Conservation (phyloP, 2,888 invertebrate species). For the Parelbella ahira region DNA sequence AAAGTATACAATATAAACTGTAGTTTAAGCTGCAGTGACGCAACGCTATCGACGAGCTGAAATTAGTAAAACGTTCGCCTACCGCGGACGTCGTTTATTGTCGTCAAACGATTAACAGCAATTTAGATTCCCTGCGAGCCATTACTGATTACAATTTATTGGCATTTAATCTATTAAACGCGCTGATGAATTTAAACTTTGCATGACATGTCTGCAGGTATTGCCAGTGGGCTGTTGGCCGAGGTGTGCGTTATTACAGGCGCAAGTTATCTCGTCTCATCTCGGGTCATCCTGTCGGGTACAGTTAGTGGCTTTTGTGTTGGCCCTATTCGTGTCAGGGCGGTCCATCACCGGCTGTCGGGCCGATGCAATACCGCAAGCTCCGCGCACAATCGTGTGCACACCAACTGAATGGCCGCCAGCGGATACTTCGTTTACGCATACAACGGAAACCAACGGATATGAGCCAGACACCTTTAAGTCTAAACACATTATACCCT, state of each 20-base stretch:
- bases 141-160: constrained; percentile 48
- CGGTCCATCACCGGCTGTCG: constrained; percentile 51
- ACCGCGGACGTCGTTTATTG: constrained; percentile 61
- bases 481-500: too few species aligned
- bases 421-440: constrained; percentile 16
- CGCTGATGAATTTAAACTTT: constrained; percentile 37
- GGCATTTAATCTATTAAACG: constrained; percentile 37
- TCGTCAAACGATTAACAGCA: constrained; percentile 49
- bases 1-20: too few species aligned
- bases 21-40: constrained; percentile 49
- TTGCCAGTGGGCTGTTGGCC: constrained; percentile 32
- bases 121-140: constrained; percentile 62
- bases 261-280: constrained; percentile 52
- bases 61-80: constrained; percentile 68
- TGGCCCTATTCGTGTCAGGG: constrained; percentile 61
- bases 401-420: constrained; percentile 4
- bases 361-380: constrained; percentile 47
- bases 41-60: constrained; percentile 54
- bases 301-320: constrained; percentile 66
- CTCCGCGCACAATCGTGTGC: constrained; percentile 32
- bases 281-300: constrained; percentile 60
- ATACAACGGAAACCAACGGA: neutral
- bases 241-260: constrained; percentile 26
- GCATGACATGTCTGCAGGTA: constrained; percentile 38
- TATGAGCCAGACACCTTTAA: constrained; percentile 20